Evolutionary conservation across 1,140 invertebrate species (phyloP), one percentile per base, ranked within the genome.

Genomic region (Drosophila seguyi): DNA sequence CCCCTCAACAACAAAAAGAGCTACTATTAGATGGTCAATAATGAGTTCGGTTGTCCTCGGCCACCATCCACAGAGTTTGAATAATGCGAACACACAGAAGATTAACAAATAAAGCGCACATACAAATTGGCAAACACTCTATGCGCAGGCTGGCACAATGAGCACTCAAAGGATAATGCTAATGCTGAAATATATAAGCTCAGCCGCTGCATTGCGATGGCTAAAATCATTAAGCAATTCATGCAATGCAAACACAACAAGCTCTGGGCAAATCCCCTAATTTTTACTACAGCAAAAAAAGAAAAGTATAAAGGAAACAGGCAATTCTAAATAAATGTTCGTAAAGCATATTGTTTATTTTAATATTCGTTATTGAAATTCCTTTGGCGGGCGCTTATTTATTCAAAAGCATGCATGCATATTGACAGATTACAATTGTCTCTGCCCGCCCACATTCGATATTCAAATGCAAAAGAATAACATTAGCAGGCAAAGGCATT

Each of bases 31-130:
- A 34, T 16, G 50, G 36, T 53, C 66, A 50, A 42, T 36, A 59
- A 36, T 41, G 42, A 69, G 59, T 72, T 59, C 36, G 25, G 34
- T 34, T 7, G 7, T n/a, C 36, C 13, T 25, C 38, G 34, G 52
- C 34, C 31, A 31, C 14, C 67, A 31, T 48, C 38, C 53, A 58
- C 39, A 65, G 41, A 38, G 36, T 25, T 27, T 16, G 29, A 63
- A 56, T 55, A 20, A 53, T 78, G 39, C 42, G 38, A 47, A 36
- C 34, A 50, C 20, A 53, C 36, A 62, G 13, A 45, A 62, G 56
- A 81, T 75, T 78, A 76, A 67, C 65, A 84, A 80, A 83, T 62
- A 78, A 86, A 80, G 73, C 45, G 41, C 36, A 62, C 41, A 57
- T 47, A 59, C 66, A 71, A 63, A 76, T 55, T 44, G 22, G 34